Evolutionary conservation across 2,113 vertebrate species (phyloP).

Genomic region (Vidua macroura): DNA sequence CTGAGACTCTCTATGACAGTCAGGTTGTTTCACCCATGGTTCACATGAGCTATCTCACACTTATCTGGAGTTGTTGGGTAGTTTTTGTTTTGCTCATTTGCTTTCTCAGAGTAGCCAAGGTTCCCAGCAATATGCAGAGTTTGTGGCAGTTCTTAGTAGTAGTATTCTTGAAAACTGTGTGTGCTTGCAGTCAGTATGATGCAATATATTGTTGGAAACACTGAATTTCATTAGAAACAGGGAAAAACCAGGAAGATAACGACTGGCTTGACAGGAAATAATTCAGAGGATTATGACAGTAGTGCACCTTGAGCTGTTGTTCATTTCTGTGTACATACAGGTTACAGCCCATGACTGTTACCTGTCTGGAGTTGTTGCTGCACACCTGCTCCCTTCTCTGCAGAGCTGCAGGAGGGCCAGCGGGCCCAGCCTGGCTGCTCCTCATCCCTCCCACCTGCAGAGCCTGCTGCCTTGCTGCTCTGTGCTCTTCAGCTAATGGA

Average conservation of each 20-base stretch:
- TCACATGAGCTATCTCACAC: background rate
- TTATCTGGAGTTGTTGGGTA: background rate
- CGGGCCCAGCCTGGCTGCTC: background rate
- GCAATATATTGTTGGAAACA: background rate
- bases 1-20: background rate
- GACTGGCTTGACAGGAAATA: background rate
- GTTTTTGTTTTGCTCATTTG: background rate
- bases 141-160: background rate
- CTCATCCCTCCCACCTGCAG: background rate
- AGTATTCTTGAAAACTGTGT: background rate
- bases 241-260: background rate
- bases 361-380: background rate
- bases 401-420: background rate
- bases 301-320: background rate
- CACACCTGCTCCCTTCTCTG: background rate
- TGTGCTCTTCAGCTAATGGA: background rate
- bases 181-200: background rate
- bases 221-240: background rate
- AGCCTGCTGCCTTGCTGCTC: background rate
- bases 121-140: background rate
- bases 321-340: background rate
- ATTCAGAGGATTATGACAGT: background rate
- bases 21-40: accelerated
- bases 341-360: background rate
- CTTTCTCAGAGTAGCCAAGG: background rate